Percentiles rank a stretch among this genome's conserved stretches.
These are phyloP conservation scores for Sarcophilus harrisii DNA, from an alignment of 2,797 vertebrate genomes.

Conservation along the genomic window DNA sequence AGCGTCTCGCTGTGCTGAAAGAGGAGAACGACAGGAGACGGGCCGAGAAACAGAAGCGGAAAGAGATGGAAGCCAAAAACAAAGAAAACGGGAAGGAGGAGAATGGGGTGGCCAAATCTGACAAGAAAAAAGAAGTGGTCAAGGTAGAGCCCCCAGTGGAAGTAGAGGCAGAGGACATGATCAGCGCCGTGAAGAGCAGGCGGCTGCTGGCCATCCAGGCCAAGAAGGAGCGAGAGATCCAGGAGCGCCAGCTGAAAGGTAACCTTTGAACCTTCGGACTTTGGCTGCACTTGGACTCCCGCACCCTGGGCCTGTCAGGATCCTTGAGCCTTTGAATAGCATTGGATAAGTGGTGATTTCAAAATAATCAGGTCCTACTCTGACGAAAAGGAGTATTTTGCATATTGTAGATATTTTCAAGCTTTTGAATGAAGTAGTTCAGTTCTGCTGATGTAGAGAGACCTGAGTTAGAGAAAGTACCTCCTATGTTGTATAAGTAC, in stretches of 20 bases:
- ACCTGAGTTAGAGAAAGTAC: neutral
- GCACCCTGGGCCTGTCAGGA: neutral
- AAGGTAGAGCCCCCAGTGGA: constrained; percentile 79
- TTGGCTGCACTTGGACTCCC: neutral
- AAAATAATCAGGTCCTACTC: neutral
- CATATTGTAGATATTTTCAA: neutral
- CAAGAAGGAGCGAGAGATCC: constrained; percentile 95
- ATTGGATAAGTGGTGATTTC: neutral
- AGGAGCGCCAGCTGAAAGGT: constrained; percentile 96
- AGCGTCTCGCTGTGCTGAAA: constrained; percentile 94
- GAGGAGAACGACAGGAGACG: constrained; percentile 95
- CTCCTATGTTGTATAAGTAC: neutral
- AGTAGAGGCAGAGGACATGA: constrained; percentile 93
- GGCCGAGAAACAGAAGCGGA: constrained; percentile 92
- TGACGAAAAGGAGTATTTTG: neutral
- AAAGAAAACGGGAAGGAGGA: constrained; percentile 85
- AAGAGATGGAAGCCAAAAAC: constrained; percentile 93
- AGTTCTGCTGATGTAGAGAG: too few relatives aligned
- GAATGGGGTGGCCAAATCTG: constrained; percentile 85
- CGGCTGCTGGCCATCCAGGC: constrained; percentile 94
- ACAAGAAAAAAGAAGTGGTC: constrained; percentile 87
- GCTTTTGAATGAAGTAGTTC: neutral
- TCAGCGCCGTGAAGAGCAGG: constrained; percentile 96
- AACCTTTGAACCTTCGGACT: constrained; percentile 22
- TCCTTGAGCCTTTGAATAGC: too few relatives aligned